phyloP scores from a whole-genome alignment of 2,888 invertebrate species.

The Dicroscelio sp. region DNA sequence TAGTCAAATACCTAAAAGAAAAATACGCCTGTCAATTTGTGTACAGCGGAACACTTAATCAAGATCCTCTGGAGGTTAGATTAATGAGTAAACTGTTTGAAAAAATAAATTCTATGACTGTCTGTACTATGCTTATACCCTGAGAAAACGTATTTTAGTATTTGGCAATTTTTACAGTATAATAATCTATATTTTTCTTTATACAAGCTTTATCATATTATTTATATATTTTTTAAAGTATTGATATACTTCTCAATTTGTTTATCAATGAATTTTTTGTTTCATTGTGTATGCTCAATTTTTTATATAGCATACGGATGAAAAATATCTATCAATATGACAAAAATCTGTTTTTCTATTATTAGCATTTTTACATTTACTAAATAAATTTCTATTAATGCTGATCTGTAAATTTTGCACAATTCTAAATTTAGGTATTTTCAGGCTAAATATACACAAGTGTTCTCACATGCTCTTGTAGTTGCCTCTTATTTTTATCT shows the following conservation, averaged over 20 bases:
- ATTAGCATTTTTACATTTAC: neutral
- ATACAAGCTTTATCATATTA: neutral
- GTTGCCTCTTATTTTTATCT: neutral
- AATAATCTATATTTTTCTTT: neutral
- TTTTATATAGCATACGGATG: neutral
- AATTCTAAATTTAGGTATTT: neutral
- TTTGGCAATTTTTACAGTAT: neutral
- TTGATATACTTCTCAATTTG: neutral
- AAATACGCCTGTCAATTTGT: conserved; percentile 18
- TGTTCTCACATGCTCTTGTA: neutral
- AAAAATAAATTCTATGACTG: neutral
- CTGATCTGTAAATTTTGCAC: neutral
- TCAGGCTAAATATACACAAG: neutral
- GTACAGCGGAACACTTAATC: conserved; percentile 37
- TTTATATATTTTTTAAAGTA: neutral
- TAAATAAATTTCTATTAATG: neutral
- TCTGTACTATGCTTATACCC: neutral
- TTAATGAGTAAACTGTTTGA: neutral
- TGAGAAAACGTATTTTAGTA: neutral
- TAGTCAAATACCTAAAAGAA: conserved; percentile 13
- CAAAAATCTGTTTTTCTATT: no score
- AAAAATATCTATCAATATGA: no score
- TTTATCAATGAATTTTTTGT: neutral
- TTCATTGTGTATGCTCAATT: no score
- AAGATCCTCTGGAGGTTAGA: conserved; percentile 41